Conservation (phyloP, 1,140 invertebrate genomes). For the Apis laboriosa region DNA sequence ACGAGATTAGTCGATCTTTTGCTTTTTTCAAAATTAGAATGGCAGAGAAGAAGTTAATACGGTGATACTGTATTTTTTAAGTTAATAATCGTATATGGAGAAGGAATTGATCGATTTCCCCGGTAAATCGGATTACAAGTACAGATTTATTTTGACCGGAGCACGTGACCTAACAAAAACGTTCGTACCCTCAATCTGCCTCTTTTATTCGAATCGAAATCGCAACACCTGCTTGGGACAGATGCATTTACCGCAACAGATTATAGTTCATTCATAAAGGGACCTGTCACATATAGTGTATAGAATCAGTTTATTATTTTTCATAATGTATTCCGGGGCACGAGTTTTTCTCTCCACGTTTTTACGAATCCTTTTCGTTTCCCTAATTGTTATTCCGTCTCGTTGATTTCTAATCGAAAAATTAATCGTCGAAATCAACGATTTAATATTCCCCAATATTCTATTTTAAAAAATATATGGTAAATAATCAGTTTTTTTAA, state of each 20-base stretch:
- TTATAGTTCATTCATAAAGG: conserved; percentile 52
- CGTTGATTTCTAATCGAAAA: not conserved
- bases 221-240: conserved; percentile 73
- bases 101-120: conserved; percentile 33
- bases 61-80: conserved; percentile 37
- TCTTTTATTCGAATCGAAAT: conserved; percentile 70
- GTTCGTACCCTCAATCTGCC: conserved; percentile 70
- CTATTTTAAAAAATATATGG: too few relatives aligned
- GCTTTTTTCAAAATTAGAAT: not conserved
- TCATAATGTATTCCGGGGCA: conserved; percentile 63
- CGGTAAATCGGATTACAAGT: conserved; percentile 71
- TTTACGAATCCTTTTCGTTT: not conserved
- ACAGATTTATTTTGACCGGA: conserved; percentile 77
- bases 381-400: not conserved
- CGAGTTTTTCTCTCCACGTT: conserved; percentile 11
- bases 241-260: conserved; percentile 62
- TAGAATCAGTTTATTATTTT: conserved; percentile 60
- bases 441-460: too few relatives aligned
- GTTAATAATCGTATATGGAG: conserved; percentile 49
- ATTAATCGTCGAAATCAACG: not conserved
- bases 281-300: conserved; percentile 51
- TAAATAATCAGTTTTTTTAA: too few relatives aligned
- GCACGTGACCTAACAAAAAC: conserved; percentile 79
- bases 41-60: not conserved
- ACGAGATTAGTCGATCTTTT: not conserved